Percentiles rank a stretch among this genome's conserved stretches.
Conservation (phyloP, 2,113 vertebrate species). For the Xiphorhynchus elegans region DNA sequence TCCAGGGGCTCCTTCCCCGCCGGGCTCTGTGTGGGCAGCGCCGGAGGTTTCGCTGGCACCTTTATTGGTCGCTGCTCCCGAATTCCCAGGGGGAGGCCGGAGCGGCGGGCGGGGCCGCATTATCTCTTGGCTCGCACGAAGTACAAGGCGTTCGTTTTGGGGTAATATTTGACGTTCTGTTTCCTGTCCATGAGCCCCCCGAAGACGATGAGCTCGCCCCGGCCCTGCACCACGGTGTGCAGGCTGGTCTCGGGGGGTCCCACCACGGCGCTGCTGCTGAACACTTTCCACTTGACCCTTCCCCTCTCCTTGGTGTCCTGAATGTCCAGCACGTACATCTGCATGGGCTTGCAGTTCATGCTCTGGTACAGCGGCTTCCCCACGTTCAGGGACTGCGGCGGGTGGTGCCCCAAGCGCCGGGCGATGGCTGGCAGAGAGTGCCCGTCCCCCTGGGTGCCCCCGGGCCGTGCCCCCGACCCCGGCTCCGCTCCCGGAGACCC, state of each 20-base stretch:
- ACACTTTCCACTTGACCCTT: conserved; percentile 91
- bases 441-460: conserved; percentile 76
- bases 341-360: conserved; percentile 99
- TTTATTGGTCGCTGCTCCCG: conserved; percentile 60
- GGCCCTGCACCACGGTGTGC: conserved; percentile 95
- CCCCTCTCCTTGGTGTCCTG: conserved; percentile 83
- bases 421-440: conserved; percentile 93
- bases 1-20: background rate
- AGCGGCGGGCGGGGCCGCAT: conserved; percentile 48
- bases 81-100: too few species aligned
- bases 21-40: background rate
- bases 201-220: conserved; percentile 96
- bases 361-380: conserved; percentile 98
- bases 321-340: conserved; percentile 98
- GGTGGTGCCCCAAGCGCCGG: conserved; percentile 93
- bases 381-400: conserved; percentile 95
- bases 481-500: conserved; percentile 57
- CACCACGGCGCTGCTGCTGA: conserved; percentile 86
- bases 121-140: conserved; percentile 99
- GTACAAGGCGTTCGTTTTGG: conserved; percentile 99
- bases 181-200: conserved; percentile 99
- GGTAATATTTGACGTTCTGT: conserved; percentile 98
- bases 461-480: conserved; percentile 53
- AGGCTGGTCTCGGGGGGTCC: conserved; percentile 97
- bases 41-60: conserved; percentile 33